Conservation (phyloP, 2,888 invertebrate species). For the Heliconius cydno region DNA sequence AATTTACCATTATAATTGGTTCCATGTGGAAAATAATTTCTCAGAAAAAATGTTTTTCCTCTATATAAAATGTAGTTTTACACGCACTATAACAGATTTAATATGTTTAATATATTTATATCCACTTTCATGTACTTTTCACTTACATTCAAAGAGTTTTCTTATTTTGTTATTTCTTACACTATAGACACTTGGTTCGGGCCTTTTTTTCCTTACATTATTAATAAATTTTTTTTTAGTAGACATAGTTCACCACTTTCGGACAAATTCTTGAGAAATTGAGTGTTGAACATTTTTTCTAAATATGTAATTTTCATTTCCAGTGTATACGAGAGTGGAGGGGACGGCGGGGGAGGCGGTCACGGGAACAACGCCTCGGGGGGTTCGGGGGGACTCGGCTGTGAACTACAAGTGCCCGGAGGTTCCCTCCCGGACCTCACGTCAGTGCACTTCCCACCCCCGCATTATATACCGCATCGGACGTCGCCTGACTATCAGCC, state of each 20-base stretch:
- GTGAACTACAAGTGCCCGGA: conserved; percentile 89
- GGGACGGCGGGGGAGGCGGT: conserved; percentile 40
- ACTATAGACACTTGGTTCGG: not conserved
- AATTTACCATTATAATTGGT: conserved; percentile 3
- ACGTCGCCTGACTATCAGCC: conserved; percentile 87
- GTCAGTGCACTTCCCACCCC: conserved; percentile 92
- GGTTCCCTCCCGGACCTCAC: conserved; percentile 97
- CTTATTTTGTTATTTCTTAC: no score
- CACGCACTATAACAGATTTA: not conserved
- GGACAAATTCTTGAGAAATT: not conserved
- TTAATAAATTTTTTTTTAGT: not conserved
- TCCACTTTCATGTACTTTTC: not conserved
- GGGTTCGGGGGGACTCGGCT: conserved; percentile 59
- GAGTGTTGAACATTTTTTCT: not conserved
- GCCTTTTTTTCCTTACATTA: no score
- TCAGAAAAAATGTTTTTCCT: conserved; percentile 15
- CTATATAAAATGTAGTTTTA: not conserved
- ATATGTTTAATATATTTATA: not conserved
- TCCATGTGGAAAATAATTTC: conserved; percentile 21
- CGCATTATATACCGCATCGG: conserved; percentile 83
- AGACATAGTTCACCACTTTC: no score
- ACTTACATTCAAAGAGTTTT: no score
- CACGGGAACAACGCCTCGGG: conserved; percentile 23
- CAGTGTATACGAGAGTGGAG: conserved; percentile 71
- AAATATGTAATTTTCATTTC: not conserved